These are phyloP conservation scores for Erebia epiphron DNA, from an alignment of 2,888 invertebrate species.

Conservation along the genomic window DNA sequence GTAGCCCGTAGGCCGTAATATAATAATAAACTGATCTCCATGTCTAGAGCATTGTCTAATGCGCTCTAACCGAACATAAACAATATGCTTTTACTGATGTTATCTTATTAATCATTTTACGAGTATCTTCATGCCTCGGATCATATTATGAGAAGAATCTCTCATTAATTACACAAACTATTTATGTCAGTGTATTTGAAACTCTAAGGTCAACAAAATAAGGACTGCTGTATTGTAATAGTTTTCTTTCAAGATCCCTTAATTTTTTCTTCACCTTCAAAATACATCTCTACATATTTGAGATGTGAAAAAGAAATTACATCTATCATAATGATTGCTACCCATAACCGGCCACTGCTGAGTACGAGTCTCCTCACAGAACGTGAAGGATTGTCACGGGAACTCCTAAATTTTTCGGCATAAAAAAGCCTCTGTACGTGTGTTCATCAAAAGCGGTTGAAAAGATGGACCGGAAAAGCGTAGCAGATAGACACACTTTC, in stretches of 20 bases:
- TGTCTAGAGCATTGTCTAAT: neutral
- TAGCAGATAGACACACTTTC: too few species aligned
- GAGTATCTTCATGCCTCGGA: conserved; percentile 33
- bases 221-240: neutral
- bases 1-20: neutral
- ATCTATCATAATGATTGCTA: too few species aligned
- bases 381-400: too few species aligned
- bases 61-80: neutral
- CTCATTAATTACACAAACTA: conserved; percentile 11
- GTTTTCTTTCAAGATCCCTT: neutral
- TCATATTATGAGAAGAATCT: conserved; percentile 12
- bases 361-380: too few species aligned
- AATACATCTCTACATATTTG: too few species aligned
- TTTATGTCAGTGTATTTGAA: neutral
- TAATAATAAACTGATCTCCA: neutral
- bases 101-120: conserved; percentile 19
- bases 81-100: conserved; percentile 18
- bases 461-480: too few species aligned
- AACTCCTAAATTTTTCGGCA: too few species aligned
- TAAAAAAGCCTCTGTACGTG: too few species aligned
- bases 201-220: neutral
- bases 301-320: too few species aligned
- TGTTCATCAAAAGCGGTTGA: too few species aligned
- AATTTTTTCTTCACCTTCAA: too few species aligned
- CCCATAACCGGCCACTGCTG: too few species aligned